Percentiles rank a stretch among this genome's conserved stretches.
Conservation (phyloP, 2,113 vertebrate genomes). For the Elgaria multicarinata region DNA sequence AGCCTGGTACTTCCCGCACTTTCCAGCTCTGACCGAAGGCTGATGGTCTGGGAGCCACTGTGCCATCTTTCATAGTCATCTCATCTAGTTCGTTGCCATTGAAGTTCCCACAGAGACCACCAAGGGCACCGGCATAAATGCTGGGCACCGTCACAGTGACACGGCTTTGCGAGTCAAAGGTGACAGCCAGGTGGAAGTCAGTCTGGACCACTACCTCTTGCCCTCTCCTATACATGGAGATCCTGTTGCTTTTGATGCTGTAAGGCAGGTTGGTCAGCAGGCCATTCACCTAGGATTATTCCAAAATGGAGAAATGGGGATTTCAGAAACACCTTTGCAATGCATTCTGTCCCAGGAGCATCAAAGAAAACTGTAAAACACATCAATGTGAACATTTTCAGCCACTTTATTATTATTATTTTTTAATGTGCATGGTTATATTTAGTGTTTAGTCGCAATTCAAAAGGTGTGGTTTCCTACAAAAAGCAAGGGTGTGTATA, state of each 20-base stretch:
- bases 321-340: neutral
- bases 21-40: constrained; percentile 55
- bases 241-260: constrained; percentile 47
- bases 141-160: constrained; percentile 59
- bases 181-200: constrained; percentile 68
- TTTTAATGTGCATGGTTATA: neutral
- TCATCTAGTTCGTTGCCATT: constrained; percentile 70
- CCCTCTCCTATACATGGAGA: constrained; percentile 58
- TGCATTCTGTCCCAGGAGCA: neutral
- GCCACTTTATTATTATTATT: too few relatives aligned
- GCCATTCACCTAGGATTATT: constrained; percentile 67
- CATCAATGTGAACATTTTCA: neutral
- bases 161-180: constrained; percentile 68
- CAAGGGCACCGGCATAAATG: constrained; percentile 57
- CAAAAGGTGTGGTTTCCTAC: too few relatives aligned
- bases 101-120: constrained; percentile 78
- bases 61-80: neutral
- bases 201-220: constrained; percentile 63
- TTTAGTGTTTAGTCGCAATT: neutral
- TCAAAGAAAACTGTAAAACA: constrained; percentile 2
- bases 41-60: neutral
- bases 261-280: constrained; percentile 64
- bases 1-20: constrained; percentile 30
- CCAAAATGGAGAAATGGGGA: neutral
- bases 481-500: neutral